Evolutionary conservation across 2,888 invertebrate species (phyloP).

Genomic region (Euspilapteryx auroguttella): DNA sequence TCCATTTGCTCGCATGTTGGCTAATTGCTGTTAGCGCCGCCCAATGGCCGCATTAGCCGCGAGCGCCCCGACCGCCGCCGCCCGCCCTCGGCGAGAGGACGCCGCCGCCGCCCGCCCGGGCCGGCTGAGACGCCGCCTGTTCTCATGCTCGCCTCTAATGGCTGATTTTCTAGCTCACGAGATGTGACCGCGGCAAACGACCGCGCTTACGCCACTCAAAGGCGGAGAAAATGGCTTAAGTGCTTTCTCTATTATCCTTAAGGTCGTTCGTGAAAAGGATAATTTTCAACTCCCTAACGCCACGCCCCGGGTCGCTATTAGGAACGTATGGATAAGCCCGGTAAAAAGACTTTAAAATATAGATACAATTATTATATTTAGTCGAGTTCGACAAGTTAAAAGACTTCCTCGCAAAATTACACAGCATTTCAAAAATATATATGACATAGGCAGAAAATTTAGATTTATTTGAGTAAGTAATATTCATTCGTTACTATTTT

Average conservation of each 20-base stretch:
- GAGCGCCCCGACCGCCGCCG: constrained; percentile 24
- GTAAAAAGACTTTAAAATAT: too few species aligned
- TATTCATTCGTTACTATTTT: too few species aligned
- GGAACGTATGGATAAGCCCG: too few species aligned
- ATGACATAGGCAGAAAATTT: too few species aligned
- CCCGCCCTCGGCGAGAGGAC: constrained; percentile 11
- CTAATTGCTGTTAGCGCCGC: constrained; percentile 57
- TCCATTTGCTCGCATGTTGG: constrained; percentile 52
- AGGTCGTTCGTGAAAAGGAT: constrained; percentile 61
- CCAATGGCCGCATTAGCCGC: constrained; percentile 51
- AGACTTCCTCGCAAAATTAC: too few species aligned
- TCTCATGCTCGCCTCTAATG: constrained; percentile 37
- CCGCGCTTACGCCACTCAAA: constrained; percentile 60
- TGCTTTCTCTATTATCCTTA: constrained; percentile 62
- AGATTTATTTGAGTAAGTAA: too few species aligned
- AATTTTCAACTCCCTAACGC: constrained; percentile 57
- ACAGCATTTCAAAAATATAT: too few species aligned
- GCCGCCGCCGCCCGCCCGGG: constrained; percentile 12
- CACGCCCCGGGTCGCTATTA: constrained; percentile 22
- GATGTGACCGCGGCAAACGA: constrained; percentile 50
- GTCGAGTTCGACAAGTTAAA: too few species aligned
- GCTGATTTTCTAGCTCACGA: constrained; percentile 59
- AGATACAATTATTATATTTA: too few species aligned
- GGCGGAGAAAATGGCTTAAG: constrained; percentile 62
- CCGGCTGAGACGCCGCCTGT: constrained; percentile 14